Evolutionary conservation across 2,888 invertebrate genomes (phyloP).

Genomic region (Carcina quercana): DNA sequence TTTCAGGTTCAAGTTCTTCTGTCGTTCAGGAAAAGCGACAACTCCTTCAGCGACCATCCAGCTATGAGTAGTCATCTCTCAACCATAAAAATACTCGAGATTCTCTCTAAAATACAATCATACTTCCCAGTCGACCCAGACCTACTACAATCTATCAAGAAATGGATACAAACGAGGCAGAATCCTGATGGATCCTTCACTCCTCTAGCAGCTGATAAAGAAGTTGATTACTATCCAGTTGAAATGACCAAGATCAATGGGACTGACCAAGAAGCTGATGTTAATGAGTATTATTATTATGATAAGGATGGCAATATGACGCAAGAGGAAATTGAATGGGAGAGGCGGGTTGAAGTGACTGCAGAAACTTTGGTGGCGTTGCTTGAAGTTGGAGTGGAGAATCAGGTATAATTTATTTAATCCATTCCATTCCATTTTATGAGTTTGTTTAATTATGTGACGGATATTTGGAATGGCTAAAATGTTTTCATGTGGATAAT

Average conservation of each 20-base stretch:
- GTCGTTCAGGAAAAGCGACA: constrained; percentile 77
- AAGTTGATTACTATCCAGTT: constrained; percentile 65
- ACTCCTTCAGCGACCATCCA: constrained; percentile 79
- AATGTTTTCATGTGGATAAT: background rate
- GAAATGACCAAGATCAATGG: constrained; percentile 49
- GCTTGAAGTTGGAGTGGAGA: constrained; percentile 76
- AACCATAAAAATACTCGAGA: constrained; percentile 75
- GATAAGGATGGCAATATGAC: constrained; percentile 70
- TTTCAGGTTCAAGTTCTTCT: constrained; percentile 76
- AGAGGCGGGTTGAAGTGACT: constrained; percentile 75
- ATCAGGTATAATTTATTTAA: no score
- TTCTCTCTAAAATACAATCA: constrained; percentile 75
- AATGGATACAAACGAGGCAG: constrained; percentile 77
- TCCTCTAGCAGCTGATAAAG: constrained; percentile 73
- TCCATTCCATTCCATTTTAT: no score
- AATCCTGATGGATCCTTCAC: constrained; percentile 76
- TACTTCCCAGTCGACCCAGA: constrained; percentile 77
- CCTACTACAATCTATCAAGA: constrained; percentile 72
- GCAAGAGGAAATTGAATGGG: constrained; percentile 61
- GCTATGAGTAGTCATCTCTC: constrained; percentile 76
- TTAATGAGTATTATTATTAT: constrained; percentile 66
- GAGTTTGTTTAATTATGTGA: no score
- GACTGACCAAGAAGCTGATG: constrained; percentile 48
- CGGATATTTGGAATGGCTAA: no score
- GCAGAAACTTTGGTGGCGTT: constrained; percentile 77